Percentiles rank a stretch among this genome's conserved stretches.
Evolutionary conservation across 2,888 invertebrate genomes (phyloP).

Genomic region (Lumbricus terrestris): DNA sequence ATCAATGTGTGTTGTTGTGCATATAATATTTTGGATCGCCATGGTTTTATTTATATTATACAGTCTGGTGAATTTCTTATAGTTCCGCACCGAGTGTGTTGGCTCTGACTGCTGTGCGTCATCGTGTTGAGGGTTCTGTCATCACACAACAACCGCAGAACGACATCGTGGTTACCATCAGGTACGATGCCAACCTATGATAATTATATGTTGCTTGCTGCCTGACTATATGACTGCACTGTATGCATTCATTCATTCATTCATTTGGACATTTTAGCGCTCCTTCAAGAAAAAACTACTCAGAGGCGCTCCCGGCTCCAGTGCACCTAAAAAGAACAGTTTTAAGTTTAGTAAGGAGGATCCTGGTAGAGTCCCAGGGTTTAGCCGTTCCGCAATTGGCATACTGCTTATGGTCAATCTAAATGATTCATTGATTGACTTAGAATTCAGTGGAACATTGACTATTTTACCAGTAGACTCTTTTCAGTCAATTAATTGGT

Average conservation of each 20-base stretch:
- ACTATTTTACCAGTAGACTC: no score
- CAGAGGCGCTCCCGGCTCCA: no score
- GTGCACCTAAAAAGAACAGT: no score
- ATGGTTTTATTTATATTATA: not conserved
- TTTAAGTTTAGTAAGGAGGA: no score
- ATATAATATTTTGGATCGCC: not conserved
- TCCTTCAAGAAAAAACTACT: no score
- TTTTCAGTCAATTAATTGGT: no score
- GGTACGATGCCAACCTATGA: slow-evolving; percentile 37
- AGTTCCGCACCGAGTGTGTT: slow-evolving; percentile 51
- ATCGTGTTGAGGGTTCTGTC: slow-evolving; percentile 57
- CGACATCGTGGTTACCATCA: slow-evolving; percentile 54
- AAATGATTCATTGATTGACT: no score
- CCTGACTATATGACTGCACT: not conserved
- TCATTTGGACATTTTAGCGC: no score
- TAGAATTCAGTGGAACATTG: not conserved
- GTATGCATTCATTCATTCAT: no score
- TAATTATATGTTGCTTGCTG: not conserved
- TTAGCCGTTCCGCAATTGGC: not conserved
- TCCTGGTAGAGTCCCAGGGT: no score
- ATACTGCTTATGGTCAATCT: no score
- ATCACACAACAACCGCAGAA: slow-evolving; percentile 49
- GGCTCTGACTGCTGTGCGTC: slow-evolving; percentile 52
- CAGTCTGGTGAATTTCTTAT: not conserved
- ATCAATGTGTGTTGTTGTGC: not conserved